Base-by-base conservation (phyloP, 2,888 invertebrate species). In the Galeruca laticollis region DNA sequence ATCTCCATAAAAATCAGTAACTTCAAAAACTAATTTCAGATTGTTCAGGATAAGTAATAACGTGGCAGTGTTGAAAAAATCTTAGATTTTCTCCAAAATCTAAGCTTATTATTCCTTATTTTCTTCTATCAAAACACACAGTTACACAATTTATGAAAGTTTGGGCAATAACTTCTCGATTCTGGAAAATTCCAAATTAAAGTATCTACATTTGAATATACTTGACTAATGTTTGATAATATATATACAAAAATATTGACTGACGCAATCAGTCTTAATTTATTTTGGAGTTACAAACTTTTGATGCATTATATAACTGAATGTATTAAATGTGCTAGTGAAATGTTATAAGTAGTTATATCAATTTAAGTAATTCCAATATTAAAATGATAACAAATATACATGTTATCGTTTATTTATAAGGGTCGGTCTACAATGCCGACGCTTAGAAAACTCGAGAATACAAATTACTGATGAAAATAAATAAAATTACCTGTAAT, bases 391-490 rank as follows among this genome's bases (percentile, higher is more conserved):
- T 56, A 31, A 26, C 33, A 31, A 54, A 21, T n/a, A n/a, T 9
- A 51, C 26, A 37, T 43, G 18, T 60, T 52, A 51, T 33, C 18
- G 6, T 60, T 11, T 33, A 43, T 37, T 26, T 21, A 60, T 47
- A 33, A 40, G 65, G 73, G 75, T 74, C 75, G 76, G 73, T 73
- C 70, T 80, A 78, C 77, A 74, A 77, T 78, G 81, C 79, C 77
- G 72, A 78, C 76, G 77, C 79, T 78, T 77, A 75, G 74, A 74
- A 75, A 71, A 76, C 74, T 57, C 35, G 72, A 69, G 70, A 51
- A 35, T 59, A 49, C 37, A 59, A 60, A 66, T 59, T 66, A 66
- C 18, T 43, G 31, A 51, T 59, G 49, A 47, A 15, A 65, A 33
- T 43, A 69, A 21, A 70, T 70, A 67, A 69, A 70, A 66, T 59